Evolutionary conservation across 1,140 invertebrate genomes (phyloP).

Genomic region (Leptopilina clavipes): DNA sequence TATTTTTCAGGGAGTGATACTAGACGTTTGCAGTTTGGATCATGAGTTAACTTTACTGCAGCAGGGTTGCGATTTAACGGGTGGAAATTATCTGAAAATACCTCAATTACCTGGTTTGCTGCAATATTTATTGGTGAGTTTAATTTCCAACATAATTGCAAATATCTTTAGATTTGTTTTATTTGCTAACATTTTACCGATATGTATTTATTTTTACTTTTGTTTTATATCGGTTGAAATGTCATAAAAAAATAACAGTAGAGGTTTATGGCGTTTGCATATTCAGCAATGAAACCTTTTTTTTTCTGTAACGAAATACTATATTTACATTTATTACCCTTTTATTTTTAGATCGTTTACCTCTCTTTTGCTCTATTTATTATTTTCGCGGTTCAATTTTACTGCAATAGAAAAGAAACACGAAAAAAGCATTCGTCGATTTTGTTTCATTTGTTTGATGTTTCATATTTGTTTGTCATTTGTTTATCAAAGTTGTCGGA

Average conservation of each 20-base stretch:
- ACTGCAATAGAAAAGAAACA: not conserved
- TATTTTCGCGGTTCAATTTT: no score
- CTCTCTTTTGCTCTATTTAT: not conserved
- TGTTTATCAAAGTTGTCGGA: not conserved
- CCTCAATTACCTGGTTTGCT: constrained; percentile 88
- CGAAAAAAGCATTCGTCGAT: not conserved
- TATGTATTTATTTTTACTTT: constrained; percentile 33
- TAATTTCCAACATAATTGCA: no score
- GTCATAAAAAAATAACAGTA: not conserved
- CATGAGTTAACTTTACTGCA: constrained; percentile 93
- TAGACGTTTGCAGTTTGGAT: constrained; percentile 95
- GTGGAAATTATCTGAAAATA: constrained; percentile 90
- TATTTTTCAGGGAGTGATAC: constrained; percentile 83
- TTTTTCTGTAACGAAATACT: not conserved
- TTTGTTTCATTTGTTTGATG: not conserved
- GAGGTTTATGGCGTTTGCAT: not conserved
- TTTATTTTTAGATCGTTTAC: constrained; percentile 25
- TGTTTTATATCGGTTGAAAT: not conserved
- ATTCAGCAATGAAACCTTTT: not conserved
- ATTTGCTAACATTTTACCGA: constrained; percentile 18
- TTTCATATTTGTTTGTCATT: not conserved
- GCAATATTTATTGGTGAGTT: constrained; percentile 91
- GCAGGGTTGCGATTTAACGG: constrained; percentile 97
- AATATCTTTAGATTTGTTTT: not conserved
- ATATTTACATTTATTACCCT: constrained; percentile 24